Evolutionary conservation across 2,888 invertebrate genomes (phyloP), one percentile per base, ranked within the genome.

Genomic region (Phaonia tiefii): DNA sequence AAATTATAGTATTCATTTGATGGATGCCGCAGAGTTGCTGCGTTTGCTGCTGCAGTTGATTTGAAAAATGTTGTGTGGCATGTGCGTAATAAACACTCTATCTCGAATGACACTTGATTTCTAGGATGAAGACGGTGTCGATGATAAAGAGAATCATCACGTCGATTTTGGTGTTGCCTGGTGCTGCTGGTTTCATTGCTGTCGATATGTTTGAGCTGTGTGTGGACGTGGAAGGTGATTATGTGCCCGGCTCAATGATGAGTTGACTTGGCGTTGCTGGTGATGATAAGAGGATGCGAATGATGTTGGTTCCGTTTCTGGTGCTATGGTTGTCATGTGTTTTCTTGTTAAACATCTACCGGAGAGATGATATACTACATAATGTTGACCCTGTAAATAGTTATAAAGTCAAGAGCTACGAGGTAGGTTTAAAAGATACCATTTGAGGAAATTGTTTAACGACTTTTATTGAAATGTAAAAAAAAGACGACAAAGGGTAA

Each of bases 21-120:
- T 54, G 54, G 22, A 3, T 13, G 10, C 54, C 25, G 54, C 4
- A 3, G 8, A 3, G 8, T 31, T 8, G 8, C 31, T 31, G 31
- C 31, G 3, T 3, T 8, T 31, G 31, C 54, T 22, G 44, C 11
- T 44, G 54, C 25, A 25, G 25, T 25, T 11, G 22, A 54, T 13
- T 22, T 25, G 31, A 49, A 49, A 54, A 73, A 69, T 54, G 71
- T 60, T 79, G 71, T 79, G 79, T 72, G 80, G 80, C 79, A 82
- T 83, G 80, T 83, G 83, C 76, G 79, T 80, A 80, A 80, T 83
- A 82, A 83, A 83, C 83, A 83, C 80, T 78, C 74, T 65, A 80
- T 72, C 71, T 80, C 71, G 66, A 82, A 80, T 66, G 78, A 79
- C 75, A 82, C 80, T 80, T 75, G 77, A 74, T 73, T 60, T 31